Evolutionary conservation across 2,797 vertebrate genomes (phyloP).

Genomic region (Macropodus opercularis): DNA sequence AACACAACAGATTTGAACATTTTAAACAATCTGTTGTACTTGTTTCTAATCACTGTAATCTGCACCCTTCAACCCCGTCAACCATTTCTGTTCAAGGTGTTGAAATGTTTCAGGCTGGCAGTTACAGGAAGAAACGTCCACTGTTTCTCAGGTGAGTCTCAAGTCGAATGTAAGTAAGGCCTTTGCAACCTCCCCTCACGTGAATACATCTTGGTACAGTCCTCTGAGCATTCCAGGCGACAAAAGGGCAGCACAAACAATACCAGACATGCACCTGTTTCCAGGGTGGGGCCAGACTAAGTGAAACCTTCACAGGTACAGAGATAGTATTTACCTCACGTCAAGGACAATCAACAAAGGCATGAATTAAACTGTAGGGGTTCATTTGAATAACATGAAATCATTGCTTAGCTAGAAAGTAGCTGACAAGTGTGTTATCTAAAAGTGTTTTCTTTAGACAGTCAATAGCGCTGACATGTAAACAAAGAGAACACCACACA

Average conservation of each 20-base stretch:
- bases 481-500: too few species aligned
- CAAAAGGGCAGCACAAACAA: conserved; percentile 55
- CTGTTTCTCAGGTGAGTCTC: conserved; percentile 37
- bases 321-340: conserved; percentile 7
- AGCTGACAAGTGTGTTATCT: too few species aligned
- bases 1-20: conserved; percentile 10
- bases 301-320: conserved; percentile 50
- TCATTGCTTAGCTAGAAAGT: too few species aligned
- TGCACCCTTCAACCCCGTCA: not conserved
- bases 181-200: conserved; percentile 17
- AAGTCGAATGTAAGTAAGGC: conserved; percentile 5
- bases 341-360: not conserved
- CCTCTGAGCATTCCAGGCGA: conserved; percentile 67
- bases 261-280: conserved; percentile 68
- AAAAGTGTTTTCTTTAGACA: too few species aligned
- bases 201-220: conserved; percentile 69
- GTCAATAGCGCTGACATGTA: too few species aligned
- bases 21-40: conserved; percentile 12
- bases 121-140: conserved; percentile 14
- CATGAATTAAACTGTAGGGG: too few species aligned
- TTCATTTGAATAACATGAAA: too few species aligned
- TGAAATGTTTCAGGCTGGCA: conserved; percentile 32
- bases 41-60: conserved; percentile 19
- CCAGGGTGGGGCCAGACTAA: conserved; percentile 65
- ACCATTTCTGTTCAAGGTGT: conserved; percentile 6